These are phyloP conservation scores for Hydractinia echinata DNA, from an alignment of 30 jellyfish, hydroid and myxozoan species.

Conservation along the genomic window DNA sequence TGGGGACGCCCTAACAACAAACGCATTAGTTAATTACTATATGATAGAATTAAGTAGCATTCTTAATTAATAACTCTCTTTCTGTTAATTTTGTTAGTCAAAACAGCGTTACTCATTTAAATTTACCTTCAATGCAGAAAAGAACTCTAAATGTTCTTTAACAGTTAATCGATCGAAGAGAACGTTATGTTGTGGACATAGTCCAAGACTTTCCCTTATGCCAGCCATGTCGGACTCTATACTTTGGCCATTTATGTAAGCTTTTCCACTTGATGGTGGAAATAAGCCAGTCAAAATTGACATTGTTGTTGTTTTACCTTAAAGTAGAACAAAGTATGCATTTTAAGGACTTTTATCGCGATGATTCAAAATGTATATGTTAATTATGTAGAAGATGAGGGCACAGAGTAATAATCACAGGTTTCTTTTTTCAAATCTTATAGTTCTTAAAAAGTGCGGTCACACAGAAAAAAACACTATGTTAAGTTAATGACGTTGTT, in stretches of 20 bases:
- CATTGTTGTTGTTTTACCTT: constrained; percentile 97
- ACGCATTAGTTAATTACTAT: background rate
- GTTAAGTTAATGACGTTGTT: too few relatives aligned
- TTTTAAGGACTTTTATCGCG: too few relatives aligned
- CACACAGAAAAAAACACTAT: too few relatives aligned
- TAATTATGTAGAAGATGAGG: too few relatives aligned
- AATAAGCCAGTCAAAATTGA: constrained; percentile 92
- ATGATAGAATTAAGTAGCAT: too few relatives aligned
- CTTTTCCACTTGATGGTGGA: constrained; percentile 83
- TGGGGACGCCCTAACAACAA: background rate
- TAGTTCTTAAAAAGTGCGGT: too few relatives aligned
- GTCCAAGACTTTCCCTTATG: constrained; percentile 91
- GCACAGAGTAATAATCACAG: too few relatives aligned
- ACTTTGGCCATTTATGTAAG: constrained; percentile 54
- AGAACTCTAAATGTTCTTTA: constrained; percentile 83
- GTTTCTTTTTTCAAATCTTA: too few relatives aligned
- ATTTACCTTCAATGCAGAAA: constrained; percentile 73
- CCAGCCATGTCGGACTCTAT: constrained; percentile 72
- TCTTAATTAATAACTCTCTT: too few relatives aligned
- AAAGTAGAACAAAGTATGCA: background rate
- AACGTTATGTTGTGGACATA: constrained; percentile 96
- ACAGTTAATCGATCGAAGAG: constrained; percentile 90
- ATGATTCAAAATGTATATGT: too few relatives aligned
- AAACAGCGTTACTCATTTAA: background rate
- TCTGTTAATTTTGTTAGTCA: too few relatives aligned